Percentiles rank a stretch among this genome's conserved stretches.
phyloP scores from a whole-genome alignment of 2,888 invertebrate species.

The Conistra vaccinii region DNA sequence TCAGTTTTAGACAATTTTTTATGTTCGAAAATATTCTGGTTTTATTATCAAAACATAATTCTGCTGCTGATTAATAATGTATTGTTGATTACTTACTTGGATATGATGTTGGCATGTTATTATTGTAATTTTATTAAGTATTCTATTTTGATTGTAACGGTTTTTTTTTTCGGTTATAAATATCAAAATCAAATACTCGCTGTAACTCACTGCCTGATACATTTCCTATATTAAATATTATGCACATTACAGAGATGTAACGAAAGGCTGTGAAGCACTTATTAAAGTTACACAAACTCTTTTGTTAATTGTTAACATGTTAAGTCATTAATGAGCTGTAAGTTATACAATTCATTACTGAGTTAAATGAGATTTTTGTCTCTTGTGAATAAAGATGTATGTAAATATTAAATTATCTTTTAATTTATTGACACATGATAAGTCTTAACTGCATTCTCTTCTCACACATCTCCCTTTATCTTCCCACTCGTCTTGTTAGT shows the following conservation, averaged over 20 bases:
- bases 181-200: slow-evolving; percentile 44
- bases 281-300: slow-evolving; percentile 64
- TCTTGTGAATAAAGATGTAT: slow-evolving; percentile 64
- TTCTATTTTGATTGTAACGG: slow-evolving; percentile 10
- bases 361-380: slow-evolving; percentile 48
- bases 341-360: slow-evolving; percentile 47
- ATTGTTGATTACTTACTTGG: slow-evolving; percentile 14
- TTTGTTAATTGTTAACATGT: slow-evolving; percentile 56
- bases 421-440: slow-evolving; percentile 27
- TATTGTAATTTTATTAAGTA: slow-evolving; percentile 12
- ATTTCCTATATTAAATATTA: slow-evolving; percentile 31
- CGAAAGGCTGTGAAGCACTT: slow-evolving; percentile 67
- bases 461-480: too few relatives aligned
- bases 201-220: slow-evolving; percentile 40
- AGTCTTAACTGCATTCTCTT: background rate
- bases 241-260: slow-evolving; percentile 50
- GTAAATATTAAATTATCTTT: slow-evolving; percentile 51
- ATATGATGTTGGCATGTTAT: slow-evolving; percentile 22
- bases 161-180: slow-evolving; percentile 10
- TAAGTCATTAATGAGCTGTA: slow-evolving; percentile 49
- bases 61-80: slow-evolving; percentile 18
- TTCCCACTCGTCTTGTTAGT: background rate
- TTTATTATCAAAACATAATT: slow-evolving; percentile 25
- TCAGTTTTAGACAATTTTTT: background rate
- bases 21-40: slow-evolving; percentile 4